Percentiles rank a stretch among this genome's conserved stretches.
Conservation (phyloP, 2,797 vertebrate species). For the Oreochromis grahami region DNA sequence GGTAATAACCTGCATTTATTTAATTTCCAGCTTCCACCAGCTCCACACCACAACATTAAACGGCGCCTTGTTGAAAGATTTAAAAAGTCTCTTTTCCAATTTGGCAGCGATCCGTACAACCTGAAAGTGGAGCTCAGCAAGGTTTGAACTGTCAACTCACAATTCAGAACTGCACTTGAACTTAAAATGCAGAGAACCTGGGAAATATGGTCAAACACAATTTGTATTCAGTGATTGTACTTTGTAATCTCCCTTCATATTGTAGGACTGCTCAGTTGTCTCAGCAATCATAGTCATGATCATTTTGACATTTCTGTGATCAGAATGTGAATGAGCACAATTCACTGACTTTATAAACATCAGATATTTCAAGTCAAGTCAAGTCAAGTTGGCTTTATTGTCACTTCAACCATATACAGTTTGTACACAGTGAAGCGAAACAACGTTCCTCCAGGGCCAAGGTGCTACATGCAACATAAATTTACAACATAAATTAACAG, state of each 20-base stretch:
- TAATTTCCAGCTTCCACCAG: conserved; percentile 82
- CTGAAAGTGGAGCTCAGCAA: conserved; percentile 89
- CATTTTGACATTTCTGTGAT: background rate
- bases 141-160: conserved; percentile 51
- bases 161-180: background rate
- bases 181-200: background rate
- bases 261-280: background rate
- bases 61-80: conserved; percentile 83
- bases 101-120: conserved; percentile 79
- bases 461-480: too few species aligned
- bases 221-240: background rate
- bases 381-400: too few species aligned
- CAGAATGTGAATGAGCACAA: background rate
- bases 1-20: background rate
- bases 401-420: too few species aligned
- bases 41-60: conserved; percentile 77
- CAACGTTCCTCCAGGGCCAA: too few species aligned
- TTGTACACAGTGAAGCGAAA: too few species aligned
- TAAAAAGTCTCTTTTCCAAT: conserved; percentile 89
- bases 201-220: background rate
- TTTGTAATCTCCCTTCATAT: background rate
- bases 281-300: background rate
- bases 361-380: background rate
- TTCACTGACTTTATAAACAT: background rate
- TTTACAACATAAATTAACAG: too few species aligned